Evolutionary conservation across 2,888 invertebrate genomes (phyloP), one percentile per base, ranked within the genome.

Genomic region (Amphipoea oculea): DNA sequence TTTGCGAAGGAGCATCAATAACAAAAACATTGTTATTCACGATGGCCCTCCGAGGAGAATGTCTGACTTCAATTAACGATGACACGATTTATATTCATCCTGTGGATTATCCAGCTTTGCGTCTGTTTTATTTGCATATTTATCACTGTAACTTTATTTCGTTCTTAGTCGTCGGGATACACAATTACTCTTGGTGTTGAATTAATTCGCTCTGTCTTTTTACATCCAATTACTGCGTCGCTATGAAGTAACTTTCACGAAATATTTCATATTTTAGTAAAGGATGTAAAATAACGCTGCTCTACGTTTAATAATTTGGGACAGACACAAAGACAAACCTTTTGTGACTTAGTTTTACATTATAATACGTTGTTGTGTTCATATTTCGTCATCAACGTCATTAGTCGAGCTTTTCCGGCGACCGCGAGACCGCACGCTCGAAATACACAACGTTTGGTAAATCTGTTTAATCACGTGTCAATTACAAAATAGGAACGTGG

Each of bases 1-100:
- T 89, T 86, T 83, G 72, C 79, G 73, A 65, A 74, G 66, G 73
- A 86, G 79, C 69, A 73, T 76, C 86, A 86, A 78, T 81, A 82
- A 82, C 87, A 87, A 82, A 88, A 89, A 84, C 84, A 91, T 93
- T 92, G 89, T 88, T 91, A 92, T 92, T 92, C 92, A 88, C 86
- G 73, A 85, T 87, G 86, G 88, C 86, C 84, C 89, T 89, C 82
- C 84, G 88, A 88, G 89, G 87, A 89, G 90, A 93, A 91, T 91
- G 91, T 92, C 90, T 90, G 91, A 91, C 92, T 93, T 92, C 93
- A 93, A 93, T 93, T 94, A 93, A 92, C 92, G 91, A 92, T 92
- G 91, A 90, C 91, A 90, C 92, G 85, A 94, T 94, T 93, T 94
- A 94, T 94, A 94, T 94, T 94, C 93, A 94, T 93, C 91, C 89